A percentile compares a stretch with the other conserved stretches of the same genome.
Evolutionary conservation across 2,113 vertebrate genomes (phyloP).

Genomic region (Pelecanus crispus): DNA sequence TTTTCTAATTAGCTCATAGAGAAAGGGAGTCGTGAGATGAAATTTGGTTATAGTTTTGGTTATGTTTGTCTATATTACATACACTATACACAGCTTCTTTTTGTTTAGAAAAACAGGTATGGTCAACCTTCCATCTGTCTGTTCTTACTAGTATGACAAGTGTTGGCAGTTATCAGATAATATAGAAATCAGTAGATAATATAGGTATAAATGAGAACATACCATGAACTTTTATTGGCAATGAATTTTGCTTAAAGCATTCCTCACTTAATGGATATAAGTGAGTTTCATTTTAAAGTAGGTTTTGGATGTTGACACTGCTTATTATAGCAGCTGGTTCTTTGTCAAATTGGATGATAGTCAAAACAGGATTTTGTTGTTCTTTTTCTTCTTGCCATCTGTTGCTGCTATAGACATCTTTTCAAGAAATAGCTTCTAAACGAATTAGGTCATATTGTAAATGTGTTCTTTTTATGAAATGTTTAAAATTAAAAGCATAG

Average conservation of each 20-base stretch:
- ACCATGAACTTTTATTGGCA: neutral
- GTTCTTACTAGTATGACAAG: neutral
- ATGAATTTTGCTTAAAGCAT: neutral
- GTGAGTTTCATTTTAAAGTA: neutral
- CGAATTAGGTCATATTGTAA: slow-evolving; percentile 21
- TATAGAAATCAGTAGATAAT: neutral
- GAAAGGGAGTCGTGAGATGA: neutral
- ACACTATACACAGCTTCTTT: neutral
- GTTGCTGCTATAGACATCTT: neutral
- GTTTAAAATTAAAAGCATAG: slow-evolving; percentile 21
- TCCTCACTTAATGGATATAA: neutral
- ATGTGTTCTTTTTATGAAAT: neutral
- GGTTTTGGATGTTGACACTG: neutral
- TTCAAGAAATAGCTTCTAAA: slow-evolving; percentile 25
- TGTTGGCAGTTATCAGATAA: neutral
- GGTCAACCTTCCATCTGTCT: neutral
- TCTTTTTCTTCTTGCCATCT: slow-evolving; percentile 50
- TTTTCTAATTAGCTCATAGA: neutral
- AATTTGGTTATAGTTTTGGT: neutral
- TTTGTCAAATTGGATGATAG: slow-evolving; percentile 30
- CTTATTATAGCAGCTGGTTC: slow-evolving; percentile 24
- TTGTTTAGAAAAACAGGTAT: neutral
- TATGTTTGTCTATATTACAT: neutral
- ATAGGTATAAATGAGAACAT: neutral
- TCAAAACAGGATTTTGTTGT: slow-evolving; percentile 46